Evolutionary conservation across 2,113 vertebrate genomes (phyloP).

Genomic region (Garra rufa): DNA sequence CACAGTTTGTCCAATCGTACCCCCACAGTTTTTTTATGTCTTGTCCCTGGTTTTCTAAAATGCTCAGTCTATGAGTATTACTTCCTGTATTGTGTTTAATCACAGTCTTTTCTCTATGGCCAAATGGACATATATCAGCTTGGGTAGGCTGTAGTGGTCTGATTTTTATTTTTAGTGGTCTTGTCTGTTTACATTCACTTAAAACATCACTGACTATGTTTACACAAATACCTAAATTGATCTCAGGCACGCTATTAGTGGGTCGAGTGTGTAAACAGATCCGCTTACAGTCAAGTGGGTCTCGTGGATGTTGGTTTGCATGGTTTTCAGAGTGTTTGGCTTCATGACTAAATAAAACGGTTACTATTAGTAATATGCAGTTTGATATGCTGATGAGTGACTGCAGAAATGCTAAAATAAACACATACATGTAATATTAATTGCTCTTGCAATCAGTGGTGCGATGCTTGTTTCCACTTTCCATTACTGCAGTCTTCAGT

Average conservation of each 20-base stretch:
- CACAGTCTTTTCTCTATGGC: background rate
- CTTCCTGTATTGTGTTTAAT: background rate
- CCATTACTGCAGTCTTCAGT: background rate
- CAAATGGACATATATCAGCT: background rate
- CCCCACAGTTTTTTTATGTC: background rate
- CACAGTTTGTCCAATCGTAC: background rate
- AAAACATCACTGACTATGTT: background rate
- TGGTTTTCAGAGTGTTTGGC: background rate
- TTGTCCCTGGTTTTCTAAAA: background rate
- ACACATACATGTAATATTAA: background rate
- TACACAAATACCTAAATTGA: constrained; percentile 13
- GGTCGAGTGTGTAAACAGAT: constrained; percentile 1
- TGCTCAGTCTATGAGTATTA: background rate
- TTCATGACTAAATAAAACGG: background rate
- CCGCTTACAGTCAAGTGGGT: background rate
- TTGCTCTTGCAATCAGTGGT: background rate
- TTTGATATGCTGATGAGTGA: constrained; percentile 10
- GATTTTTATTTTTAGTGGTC: constrained; percentile 10
- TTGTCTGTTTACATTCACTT: background rate
- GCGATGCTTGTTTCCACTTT: background rate
- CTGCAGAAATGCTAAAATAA: background rate
- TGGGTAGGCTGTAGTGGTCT: background rate
- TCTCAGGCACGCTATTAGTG: background rate
- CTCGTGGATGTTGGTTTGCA: background rate
- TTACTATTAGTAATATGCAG: background rate